Conservation (phyloP, 2,797 vertebrate genomes). For the Bradypodion pumilum region DNA sequence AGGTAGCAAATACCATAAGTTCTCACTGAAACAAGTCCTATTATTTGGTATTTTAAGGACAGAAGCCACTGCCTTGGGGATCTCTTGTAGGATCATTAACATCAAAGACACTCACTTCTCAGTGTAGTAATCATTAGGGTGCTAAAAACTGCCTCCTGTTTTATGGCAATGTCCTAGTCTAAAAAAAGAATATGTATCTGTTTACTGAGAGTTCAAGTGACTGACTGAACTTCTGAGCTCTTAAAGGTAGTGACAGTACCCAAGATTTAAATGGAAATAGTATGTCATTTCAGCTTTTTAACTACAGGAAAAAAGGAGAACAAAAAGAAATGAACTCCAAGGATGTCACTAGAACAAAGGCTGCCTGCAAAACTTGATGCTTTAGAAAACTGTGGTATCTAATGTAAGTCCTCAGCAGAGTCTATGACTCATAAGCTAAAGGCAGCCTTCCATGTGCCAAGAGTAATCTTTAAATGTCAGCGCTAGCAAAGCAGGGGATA, state of each 20-base stretch:
- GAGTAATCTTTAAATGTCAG: slow-evolving; percentile 20
- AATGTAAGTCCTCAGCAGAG: slow-evolving; percentile 3
- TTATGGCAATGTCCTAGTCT: background rate
- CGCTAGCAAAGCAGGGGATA: background rate
- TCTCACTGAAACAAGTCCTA: background rate
- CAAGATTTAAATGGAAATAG: background rate
- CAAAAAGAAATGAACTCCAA: background rate
- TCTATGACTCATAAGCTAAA: slow-evolving; percentile 27
- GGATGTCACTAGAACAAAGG: background rate
- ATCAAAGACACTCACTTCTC: background rate
- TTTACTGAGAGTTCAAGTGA: slow-evolving; percentile 9
- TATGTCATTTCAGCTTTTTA: background rate
- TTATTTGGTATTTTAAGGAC: background rate
- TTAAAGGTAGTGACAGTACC: background rate
- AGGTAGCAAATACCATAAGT: background rate
- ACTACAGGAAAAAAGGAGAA: background rate
- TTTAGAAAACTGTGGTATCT: background rate
- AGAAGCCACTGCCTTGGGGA: background rate
- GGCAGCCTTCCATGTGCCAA: background rate
- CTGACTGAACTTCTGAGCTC: background rate
- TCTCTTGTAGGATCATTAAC: background rate
- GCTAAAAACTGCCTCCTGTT: background rate
- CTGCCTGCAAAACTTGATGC: background rate
- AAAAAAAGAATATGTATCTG: slow-evolving; percentile 17
- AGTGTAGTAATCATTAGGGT: background rate